These are phyloP conservation scores for Tonatia bakeri DNA, from an alignment of 2,113 vertebrate species.

Conservation along the genomic window DNA sequence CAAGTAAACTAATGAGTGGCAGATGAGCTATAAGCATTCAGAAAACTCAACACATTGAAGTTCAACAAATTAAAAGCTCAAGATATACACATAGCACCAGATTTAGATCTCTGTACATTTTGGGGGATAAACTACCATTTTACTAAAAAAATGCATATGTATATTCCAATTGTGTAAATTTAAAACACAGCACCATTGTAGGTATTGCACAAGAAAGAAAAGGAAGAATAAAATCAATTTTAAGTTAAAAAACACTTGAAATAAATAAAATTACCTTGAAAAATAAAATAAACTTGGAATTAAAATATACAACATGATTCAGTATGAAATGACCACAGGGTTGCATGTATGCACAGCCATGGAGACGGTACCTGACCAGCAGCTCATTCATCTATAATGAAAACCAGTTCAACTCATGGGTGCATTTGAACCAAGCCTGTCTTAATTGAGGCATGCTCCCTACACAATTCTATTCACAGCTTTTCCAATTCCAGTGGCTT, in stretches of 20 bases:
- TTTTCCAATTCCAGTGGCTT: neutral
- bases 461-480: slow-evolving; percentile 13
- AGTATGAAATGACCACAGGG: neutral
- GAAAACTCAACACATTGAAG: slow-evolving; percentile 69
- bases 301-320: slow-evolving; percentile 64
- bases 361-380: slow-evolving; percentile 70
- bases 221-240: slow-evolving; percentile 60
- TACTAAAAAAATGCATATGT: slow-evolving; percentile 61
- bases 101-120: slow-evolving; percentile 68
- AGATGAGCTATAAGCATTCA: slow-evolving; percentile 58
- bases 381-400: slow-evolving; percentile 46
- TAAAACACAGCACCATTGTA: slow-evolving; percentile 76
- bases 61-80: slow-evolving; percentile 76
- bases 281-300: slow-evolving; percentile 73
- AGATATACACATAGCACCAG: slow-evolving; percentile 90
- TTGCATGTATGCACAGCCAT: neutral
- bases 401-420: neutral
- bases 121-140: slow-evolving; percentile 72
- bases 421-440: neutral
- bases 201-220: slow-evolving; percentile 71
- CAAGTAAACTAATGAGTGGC: slow-evolving; percentile 79
- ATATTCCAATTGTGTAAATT: neutral
- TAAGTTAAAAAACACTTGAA: slow-evolving; percentile 66
- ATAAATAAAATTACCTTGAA: slow-evolving; percentile 59
- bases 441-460: neutral